Base-by-base conservation (phyloP, 37 sponge, comb jelly and placozoan genomes). In the Mnemiopsis leidyi region DNA sequence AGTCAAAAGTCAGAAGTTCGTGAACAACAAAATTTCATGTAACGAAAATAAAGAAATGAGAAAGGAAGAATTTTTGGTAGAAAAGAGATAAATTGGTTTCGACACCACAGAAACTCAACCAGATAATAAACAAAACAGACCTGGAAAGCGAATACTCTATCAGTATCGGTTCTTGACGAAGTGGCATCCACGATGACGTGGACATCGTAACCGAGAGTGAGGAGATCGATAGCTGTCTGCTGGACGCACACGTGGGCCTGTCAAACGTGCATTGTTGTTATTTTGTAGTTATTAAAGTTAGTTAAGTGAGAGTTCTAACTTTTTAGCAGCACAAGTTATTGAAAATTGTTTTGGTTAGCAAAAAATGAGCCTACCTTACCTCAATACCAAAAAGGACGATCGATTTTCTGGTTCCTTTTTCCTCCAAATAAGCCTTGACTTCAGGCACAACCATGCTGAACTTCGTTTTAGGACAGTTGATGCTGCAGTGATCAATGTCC, bases 361-460 rank as follows among this genome's bases (percentile, higher is more conserved):
- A n/a, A n/a, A n/a, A n/a, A n/a, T n/a, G n/a, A n/a, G n/a, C n/a
- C n/a, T n/a, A n/a, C n/a, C 93, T 0, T 40, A 94, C 95, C 94
- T 99, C 99, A 39, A 99, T 99, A 0, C 99, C 99, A 94, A 97
- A 96, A n/a, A 99, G 88, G 0, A 99, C 97, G 20, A 99, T 95
- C 31, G 97, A 94, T 35, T 99, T 95, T 23, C 96, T 71, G 2
- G 93, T 28, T 28, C 79, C 35, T 0, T 95, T 93, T 0, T 93
- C 34, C 23, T 94, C 69, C 82, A 99, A 69, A 0, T 94, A 76
- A 2, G 95, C 93, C 24, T 94, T 95, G 34, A 97, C 97, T 23
- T 96, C 96, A 1, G 96, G 97, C 23, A 96, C 76, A 0, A 96
- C 94, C 99, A 99, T 99, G 35, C 98, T 97, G 94, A 99, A 99